These are phyloP conservation scores for Eira barbara DNA, from an alignment of 2,113 vertebrate species.

Conservation along the genomic window DNA sequence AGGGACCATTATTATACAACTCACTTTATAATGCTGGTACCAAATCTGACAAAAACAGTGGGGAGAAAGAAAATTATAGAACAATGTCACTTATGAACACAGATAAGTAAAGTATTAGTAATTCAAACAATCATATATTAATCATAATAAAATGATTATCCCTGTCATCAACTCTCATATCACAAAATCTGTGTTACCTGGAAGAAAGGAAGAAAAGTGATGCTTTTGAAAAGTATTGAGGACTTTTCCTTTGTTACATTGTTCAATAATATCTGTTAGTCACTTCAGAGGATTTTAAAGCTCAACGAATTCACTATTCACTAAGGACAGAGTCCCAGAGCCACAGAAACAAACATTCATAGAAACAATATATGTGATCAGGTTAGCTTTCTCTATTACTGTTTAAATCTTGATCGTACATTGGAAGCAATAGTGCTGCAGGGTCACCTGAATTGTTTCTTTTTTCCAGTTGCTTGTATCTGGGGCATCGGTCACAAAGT, in stretches of 20 bases:
- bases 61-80: background rate
- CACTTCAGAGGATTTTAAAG: background rate
- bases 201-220: background rate
- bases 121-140: background rate
- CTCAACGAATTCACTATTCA: background rate
- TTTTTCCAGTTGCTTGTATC: slow-evolving; percentile 38
- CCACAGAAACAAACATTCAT: slow-evolving; percentile 1
- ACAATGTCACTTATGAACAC: background rate
- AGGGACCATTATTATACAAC: background rate
- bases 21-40: background rate
- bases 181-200: background rate
- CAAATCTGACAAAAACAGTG: background rate
- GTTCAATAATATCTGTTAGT: background rate
- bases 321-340: background rate
- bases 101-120: background rate
- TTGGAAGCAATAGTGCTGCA: background rate
- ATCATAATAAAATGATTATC: background rate
- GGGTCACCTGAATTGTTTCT: slow-evolving; percentile 25
- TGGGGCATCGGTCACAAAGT: background rate
- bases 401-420: slow-evolving; percentile 33
- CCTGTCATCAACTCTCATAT: background rate
- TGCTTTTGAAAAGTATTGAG: background rate
- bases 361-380: background rate
- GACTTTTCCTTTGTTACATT: background rate
- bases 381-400: background rate